These are phyloP conservation scores for Papilio polyxenes DNA, from an alignment of 1,140 invertebrate genomes.

Conservation along the genomic window DNA sequence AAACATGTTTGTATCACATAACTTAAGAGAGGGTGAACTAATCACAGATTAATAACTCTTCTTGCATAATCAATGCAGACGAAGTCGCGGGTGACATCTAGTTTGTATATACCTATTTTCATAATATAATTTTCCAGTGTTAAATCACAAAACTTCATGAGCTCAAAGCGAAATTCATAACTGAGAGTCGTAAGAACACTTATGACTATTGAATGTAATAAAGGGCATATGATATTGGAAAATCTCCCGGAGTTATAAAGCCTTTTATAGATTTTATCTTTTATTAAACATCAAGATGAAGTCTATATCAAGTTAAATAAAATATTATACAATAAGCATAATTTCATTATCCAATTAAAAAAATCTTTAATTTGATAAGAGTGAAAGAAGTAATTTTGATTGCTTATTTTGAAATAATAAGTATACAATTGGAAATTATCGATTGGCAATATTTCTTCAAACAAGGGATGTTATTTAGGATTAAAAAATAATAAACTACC, in stretches of 20 bases:
- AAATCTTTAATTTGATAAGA: neutral
- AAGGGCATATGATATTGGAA: neutral
- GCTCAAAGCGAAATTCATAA: neutral
- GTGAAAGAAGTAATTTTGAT: neutral
- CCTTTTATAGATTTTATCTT: neutral
- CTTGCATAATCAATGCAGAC: no score
- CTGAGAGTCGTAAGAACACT: neutral
- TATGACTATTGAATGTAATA: slow-evolving; percentile 1
- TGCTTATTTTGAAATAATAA: no score
- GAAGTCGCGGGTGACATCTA: no score
- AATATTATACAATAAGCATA: neutral
- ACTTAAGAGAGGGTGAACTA: no score
- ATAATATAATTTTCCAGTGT: neutral
- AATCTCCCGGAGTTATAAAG: neutral
- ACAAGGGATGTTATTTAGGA: neutral
- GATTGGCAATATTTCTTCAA: no score
- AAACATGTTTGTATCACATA: neutral
- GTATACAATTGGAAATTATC: no score
- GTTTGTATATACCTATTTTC: neutral
- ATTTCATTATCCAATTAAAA: neutral
- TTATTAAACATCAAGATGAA: neutral
- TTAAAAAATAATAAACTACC: neutral
- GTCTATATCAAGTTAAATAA: neutral
- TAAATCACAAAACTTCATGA: neutral
- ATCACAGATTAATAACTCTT: no score